Conservation (phyloP, 2,113 vertebrate species). For the Ploceus nigricollis region DNA sequence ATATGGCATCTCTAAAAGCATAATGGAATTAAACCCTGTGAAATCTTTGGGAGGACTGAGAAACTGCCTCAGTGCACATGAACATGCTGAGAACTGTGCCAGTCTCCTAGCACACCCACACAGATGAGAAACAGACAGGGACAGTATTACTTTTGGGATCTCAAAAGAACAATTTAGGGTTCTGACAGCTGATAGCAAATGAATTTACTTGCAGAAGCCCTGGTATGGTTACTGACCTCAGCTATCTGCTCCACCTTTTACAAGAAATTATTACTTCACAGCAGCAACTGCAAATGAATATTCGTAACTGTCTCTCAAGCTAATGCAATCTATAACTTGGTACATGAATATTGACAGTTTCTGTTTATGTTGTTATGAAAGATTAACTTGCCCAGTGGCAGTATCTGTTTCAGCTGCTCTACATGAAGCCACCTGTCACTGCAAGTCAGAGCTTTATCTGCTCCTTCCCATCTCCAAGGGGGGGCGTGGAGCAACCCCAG, state of each 20-base stretch:
- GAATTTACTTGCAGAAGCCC: not conserved
- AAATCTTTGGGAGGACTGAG: not conserved
- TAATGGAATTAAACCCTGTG: not conserved
- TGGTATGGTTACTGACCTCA: not conserved
- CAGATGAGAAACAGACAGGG: not conserved
- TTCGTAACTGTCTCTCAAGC: not conserved
- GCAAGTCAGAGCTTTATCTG: conserved; percentile 5
- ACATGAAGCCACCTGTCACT: not conserved
- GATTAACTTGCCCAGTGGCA: not conserved
- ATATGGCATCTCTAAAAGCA: not conserved
- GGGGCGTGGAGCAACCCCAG: not conserved
- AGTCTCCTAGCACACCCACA: not conserved
- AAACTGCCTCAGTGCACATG: not conserved
- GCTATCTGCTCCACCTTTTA: not conserved
- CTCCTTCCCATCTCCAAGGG: not conserved
- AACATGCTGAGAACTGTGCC: not conserved
- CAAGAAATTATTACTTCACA: not conserved
- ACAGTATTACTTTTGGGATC: not conserved
- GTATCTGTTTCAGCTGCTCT: conserved; percentile 4
- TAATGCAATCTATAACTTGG: not conserved
- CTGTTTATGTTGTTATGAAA: conserved; percentile 3
- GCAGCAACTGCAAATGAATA: not conserved
- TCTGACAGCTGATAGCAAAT: not conserved
- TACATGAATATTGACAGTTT: not conserved
- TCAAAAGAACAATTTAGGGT: not conserved